phyloP scores from a whole-genome alignment of 2,888 invertebrate species.

The Bibio marci region DNA sequence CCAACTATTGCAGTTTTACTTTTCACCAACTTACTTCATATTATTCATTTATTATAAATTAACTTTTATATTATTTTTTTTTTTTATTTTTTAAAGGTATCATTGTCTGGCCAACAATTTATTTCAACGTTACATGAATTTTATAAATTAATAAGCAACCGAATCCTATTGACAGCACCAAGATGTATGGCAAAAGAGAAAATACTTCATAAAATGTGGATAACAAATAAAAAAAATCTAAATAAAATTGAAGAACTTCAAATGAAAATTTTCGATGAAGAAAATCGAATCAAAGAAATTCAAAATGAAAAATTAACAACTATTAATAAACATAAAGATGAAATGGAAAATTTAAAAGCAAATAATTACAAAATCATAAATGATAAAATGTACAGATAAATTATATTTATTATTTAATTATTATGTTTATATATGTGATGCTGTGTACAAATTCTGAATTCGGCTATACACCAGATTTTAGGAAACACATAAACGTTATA shows the following conservation, averaged over 20 bases:
- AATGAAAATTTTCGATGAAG: slow-evolving; percentile 21
- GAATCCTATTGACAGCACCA: slow-evolving; percentile 30
- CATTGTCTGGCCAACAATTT: slow-evolving; percentile 3
- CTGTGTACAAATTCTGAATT: too few species aligned
- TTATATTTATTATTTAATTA: too few species aligned
- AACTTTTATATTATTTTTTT: neutral
- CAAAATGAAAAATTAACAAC: slow-evolving; percentile 21
- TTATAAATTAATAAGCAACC: neutral
- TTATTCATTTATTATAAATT: too few species aligned
- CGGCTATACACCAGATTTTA: too few species aligned
- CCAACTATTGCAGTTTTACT: too few species aligned
- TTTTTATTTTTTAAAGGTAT: slow-evolving; percentile 3
- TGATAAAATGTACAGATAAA: slow-evolving; percentile 8
- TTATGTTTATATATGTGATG: too few species aligned
- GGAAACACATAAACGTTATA: too few species aligned
- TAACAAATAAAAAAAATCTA: slow-evolving; percentile 28
- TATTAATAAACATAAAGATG: slow-evolving; percentile 20
- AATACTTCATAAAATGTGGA: slow-evolving; percentile 28
- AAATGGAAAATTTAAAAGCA: slow-evolving; percentile 17
- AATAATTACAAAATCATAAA: slow-evolving; percentile 14
- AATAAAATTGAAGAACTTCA: slow-evolving; percentile 25
- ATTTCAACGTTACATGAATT: slow-evolving; percentile 4
- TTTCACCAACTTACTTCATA: too few species aligned
- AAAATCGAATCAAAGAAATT: slow-evolving; percentile 19
- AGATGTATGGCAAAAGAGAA: slow-evolving; percentile 31